A percentile compares a stretch with the other conserved stretches of the same genome.
Evolutionary conservation across 2,797 vertebrate species (phyloP).

Genomic region (Rhynchotus rufescens): DNA sequence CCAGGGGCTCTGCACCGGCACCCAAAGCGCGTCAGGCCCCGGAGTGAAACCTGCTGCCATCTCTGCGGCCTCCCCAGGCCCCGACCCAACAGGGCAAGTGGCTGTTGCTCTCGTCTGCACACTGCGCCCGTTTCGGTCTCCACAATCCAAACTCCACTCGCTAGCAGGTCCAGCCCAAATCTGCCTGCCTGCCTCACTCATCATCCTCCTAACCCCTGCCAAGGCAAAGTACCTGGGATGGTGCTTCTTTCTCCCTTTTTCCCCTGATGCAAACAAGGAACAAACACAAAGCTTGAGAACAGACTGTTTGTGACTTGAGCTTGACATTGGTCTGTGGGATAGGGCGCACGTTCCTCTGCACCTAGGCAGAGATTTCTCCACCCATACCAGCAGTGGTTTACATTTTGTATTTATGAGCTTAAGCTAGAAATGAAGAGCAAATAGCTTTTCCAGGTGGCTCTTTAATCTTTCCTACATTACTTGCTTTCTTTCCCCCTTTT

Average conservation of each 20-base stretch:
- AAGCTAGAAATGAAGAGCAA: slow-evolving; percentile 61
- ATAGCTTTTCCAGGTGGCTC: slow-evolving; percentile 61
- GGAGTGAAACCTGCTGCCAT: too few species aligned
- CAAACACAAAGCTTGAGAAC: background rate
- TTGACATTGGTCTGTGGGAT: background rate
- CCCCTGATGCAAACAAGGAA: background rate
- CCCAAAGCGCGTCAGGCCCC: background rate
- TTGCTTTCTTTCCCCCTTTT: background rate
- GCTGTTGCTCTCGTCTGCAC: accelerated
- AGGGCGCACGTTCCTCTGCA: slow-evolving; percentile 4
- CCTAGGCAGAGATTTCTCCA: slow-evolving; percentile 49
- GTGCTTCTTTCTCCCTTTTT: background rate
- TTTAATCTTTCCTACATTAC: slow-evolving; percentile 58
- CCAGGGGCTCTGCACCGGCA: background rate
- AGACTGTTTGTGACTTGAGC: background rate
- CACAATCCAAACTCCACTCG: background rate
- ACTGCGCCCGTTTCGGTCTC: background rate
- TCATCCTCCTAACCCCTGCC: background rate
- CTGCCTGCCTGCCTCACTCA: accelerated
- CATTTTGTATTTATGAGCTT: slow-evolving; percentile 74
- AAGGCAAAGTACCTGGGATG: background rate
- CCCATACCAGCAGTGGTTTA: slow-evolving; percentile 49
- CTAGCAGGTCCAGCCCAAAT: background rate
- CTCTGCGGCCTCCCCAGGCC: too few species aligned
- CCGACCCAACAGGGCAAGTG: background rate